A percentile compares a stretch with the other conserved stretches of the same genome.
phyloP scores from a whole-genome alignment of 2,888 invertebrate genomes.

The Chloromyia formosa region DNA sequence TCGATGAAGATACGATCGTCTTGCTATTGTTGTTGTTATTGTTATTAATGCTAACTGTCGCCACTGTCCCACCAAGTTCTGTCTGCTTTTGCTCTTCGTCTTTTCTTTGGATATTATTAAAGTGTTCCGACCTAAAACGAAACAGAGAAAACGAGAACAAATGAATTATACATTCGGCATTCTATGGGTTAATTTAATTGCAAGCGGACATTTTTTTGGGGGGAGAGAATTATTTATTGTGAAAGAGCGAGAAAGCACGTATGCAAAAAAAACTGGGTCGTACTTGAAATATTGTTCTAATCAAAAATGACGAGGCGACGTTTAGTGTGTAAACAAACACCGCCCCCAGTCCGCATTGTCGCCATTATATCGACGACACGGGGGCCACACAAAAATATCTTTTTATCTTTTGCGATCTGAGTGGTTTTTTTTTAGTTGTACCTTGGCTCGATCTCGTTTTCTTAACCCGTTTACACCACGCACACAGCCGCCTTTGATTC shows the following conservation, averaged over 20 bases:
- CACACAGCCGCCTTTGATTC: slow-evolving; percentile 3
- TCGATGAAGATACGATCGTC: neutral
- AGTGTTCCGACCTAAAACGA: slow-evolving; percentile 70
- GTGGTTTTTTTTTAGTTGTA: no score
- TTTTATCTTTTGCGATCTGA: neutral
- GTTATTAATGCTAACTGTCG: slow-evolving; percentile 56
- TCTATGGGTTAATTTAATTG: neutral
- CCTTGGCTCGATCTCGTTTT: no score
- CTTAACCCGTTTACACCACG: slow-evolving; percentile 21
- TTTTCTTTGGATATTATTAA: slow-evolving; percentile 70
- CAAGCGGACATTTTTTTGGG: neutral
- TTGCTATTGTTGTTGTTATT: slow-evolving; percentile 42
- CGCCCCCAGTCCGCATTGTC: slow-evolving; percentile 24
- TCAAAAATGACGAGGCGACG: slow-evolving; percentile 22
- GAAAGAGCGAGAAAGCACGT: slow-evolving; percentile 32
- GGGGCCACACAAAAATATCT: slow-evolving; percentile 14
- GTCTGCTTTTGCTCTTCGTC: slow-evolving; percentile 60
- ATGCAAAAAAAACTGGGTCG: slow-evolving; percentile 37
- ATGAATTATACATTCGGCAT: neutral
- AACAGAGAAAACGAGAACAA: slow-evolving; percentile 34
- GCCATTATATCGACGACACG: neutral
- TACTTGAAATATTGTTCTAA: slow-evolving; percentile 39
- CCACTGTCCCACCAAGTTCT: slow-evolving; percentile 9
- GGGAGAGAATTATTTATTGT: neutral
- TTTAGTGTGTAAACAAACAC: slow-evolving; percentile 39